These are phyloP conservation scores for Urocyon cinereoargenteus DNA, from an alignment of 2,797 vertebrate genomes.

Conservation along the genomic window DNA sequence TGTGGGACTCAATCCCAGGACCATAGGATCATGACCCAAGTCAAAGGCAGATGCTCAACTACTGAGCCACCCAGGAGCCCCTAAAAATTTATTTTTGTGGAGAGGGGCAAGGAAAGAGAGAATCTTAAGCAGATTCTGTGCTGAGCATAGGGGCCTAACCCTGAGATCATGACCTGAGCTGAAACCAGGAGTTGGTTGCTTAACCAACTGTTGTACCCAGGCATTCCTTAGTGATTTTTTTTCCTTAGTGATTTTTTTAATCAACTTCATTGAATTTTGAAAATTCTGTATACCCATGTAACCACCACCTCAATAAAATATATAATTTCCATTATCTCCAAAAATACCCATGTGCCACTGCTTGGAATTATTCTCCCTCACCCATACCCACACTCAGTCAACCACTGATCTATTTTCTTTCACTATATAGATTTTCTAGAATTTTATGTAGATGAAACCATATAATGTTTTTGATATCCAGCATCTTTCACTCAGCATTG, in stretches of 20 bases:
- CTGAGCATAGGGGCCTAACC: not conserved
- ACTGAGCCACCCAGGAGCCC: no score
- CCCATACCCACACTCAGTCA: not conserved
- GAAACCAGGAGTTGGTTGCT: not conserved
- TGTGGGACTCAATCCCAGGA: no score
- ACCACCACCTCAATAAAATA: not conserved
- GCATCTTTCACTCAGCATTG: not conserved
- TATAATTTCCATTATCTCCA: not conserved
- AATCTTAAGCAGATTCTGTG: not conserved
- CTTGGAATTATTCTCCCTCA: not conserved
- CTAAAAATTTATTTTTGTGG: not conserved
- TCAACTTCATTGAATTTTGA: not conserved
- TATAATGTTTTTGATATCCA: not conserved
- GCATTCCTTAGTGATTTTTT: not conserved
- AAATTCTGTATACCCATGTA: not conserved
- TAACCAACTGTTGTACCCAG: not conserved
- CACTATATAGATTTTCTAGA: not conserved
- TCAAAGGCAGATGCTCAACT: no score
- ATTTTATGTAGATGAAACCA: slow-evolving; percentile 8
- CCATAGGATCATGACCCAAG: no score
- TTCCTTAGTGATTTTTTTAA: not conserved
- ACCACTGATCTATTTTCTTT: not conserved
- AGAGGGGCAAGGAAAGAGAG: not conserved
- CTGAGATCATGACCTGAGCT: not conserved
- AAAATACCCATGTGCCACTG: not conserved